Conservation (phyloP, 1,140 invertebrate genomes). For the Drosophila nigrodunni region DNA sequence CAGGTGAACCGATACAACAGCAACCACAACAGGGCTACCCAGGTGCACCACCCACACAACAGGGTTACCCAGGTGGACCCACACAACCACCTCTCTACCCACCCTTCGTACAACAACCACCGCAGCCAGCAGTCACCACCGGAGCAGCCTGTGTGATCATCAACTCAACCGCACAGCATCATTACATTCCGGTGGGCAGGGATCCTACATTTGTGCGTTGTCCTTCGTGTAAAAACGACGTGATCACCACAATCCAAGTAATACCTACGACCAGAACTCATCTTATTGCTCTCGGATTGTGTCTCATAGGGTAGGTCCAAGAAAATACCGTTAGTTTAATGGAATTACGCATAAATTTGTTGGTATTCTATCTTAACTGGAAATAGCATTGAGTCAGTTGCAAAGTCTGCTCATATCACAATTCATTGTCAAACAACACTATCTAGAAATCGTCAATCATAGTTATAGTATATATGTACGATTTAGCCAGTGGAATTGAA, state of each 20-base stretch:
- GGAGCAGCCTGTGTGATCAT: slow-evolving; percentile 80
- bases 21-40: slow-evolving; percentile 1
- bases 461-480: background rate
- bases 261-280: slow-evolving; percentile 87
- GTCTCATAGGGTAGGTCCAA: slow-evolving; percentile 85
- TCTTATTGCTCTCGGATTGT: slow-evolving; percentile 86
- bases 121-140: slow-evolving; percentile 41
- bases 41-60: slow-evolving; percentile 37
- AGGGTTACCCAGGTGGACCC: slow-evolving; percentile 46
- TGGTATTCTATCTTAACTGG: slow-evolving; percentile 1
- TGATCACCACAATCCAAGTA: slow-evolving; percentile 85
- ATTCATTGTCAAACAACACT: slow-evolving; percentile 9
- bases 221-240: slow-evolving; percentile 86
- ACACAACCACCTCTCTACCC: slow-evolving; percentile 61
- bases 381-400: slow-evolving; percentile 17
- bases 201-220: slow-evolving; percentile 85
- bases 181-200: slow-evolving; percentile 78
- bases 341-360: background rate
- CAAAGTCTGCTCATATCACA: background rate
- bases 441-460: slow-evolving; percentile 13
- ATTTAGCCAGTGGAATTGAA: slow-evolving; percentile 6
- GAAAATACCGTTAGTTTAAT: background rate
- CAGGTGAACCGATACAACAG: background rate
- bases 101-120: slow-evolving; percentile 40
- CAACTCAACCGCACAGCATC: slow-evolving; percentile 63